Percentiles rank a stretch among this genome's conserved stretches.
Evolutionary conservation across 2,888 invertebrate species (phyloP).

Genomic region (Caenorhabditis sp.): DNA sequence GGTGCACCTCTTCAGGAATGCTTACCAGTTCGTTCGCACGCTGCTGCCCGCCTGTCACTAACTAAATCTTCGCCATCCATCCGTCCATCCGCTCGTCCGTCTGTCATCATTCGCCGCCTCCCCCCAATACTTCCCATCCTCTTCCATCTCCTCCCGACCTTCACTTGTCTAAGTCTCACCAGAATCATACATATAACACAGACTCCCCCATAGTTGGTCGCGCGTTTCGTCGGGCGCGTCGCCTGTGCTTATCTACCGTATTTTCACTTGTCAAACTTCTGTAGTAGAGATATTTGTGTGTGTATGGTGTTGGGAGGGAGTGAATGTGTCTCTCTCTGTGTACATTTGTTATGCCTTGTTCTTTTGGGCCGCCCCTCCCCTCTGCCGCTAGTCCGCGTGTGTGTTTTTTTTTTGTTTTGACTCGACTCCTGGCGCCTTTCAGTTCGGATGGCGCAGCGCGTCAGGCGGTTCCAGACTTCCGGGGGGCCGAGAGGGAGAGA

Average conservation of each 20-base stretch:
- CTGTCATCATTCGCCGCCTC: conserved; percentile 46
- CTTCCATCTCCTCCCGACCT: conserved; percentile 48
- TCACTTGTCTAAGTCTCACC: conserved; percentile 53
- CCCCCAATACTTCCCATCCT: too few relatives aligned
- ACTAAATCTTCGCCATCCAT: conserved; percentile 47
- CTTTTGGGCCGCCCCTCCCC: conserved; percentile 56
- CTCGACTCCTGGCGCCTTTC: conserved; percentile 55
- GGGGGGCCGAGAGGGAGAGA: too few relatives aligned
- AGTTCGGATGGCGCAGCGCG: conserved; percentile 21
- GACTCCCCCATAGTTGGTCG: conserved; percentile 34
- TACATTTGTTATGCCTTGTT: conserved; percentile 60
- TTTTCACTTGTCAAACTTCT: conserved; percentile 64
- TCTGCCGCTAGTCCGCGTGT: conserved; percentile 44
- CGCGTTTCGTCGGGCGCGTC: conserved; percentile 49
- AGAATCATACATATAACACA: conserved; percentile 28
- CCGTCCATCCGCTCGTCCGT: conserved; percentile 33
- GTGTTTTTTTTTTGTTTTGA: conserved; percentile 61
- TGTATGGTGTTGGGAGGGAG: too few relatives aligned
- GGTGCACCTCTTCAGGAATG: conserved; percentile 29
- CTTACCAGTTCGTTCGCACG: conserved; percentile 21
- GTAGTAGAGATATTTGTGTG: conserved; percentile 55
- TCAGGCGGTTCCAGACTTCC: conserved; percentile 45
- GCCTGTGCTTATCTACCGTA: conserved; percentile 62
- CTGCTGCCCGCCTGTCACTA: conserved; percentile 35
- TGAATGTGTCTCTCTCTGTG: conserved; percentile 46